Percentiles rank a stretch among this genome's conserved stretches.
These are phyloP conservation scores for Girardinus metallicus DNA, from an alignment of 2,797 vertebrate species.

Conservation along the genomic window DNA sequence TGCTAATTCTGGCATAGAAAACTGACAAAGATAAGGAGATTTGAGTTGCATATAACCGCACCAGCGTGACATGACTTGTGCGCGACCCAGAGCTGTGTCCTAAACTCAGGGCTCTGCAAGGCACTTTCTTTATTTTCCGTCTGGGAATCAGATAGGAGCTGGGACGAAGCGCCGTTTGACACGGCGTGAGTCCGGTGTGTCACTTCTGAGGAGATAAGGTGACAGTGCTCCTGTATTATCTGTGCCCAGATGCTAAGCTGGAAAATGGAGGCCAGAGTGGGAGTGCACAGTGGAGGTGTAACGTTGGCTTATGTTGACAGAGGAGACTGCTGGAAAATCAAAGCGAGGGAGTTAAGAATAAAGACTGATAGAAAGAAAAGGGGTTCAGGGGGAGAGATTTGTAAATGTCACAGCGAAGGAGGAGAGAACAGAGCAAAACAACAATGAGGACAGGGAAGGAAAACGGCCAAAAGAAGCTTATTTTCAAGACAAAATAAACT, in stretches of 20 bases:
- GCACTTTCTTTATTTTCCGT: constrained; percentile 66
- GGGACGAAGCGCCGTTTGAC: constrained; percentile 64
- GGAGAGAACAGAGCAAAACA: constrained; percentile 3
- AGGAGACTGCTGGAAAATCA: constrained; percentile 40
- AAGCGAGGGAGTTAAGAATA: constrained; percentile 34
- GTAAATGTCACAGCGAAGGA: constrained; percentile 43
- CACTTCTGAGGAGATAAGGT: constrained; percentile 77
- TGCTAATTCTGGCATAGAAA: constrained; percentile 51
- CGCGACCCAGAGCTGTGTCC: constrained; percentile 53
- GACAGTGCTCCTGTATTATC: constrained; percentile 73
- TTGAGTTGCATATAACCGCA: constrained; percentile 18
- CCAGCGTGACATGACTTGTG: constrained; percentile 36
- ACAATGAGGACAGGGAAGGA: constrained; percentile 5
- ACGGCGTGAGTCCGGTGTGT: constrained; percentile 72
- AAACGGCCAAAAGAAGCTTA: constrained; percentile 41
- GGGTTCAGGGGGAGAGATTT: constrained; percentile 22
- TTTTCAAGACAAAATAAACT: constrained; percentile 48
- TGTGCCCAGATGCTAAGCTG: constrained; percentile 65
- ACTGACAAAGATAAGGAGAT: constrained; percentile 53
- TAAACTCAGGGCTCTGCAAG: constrained; percentile 61
- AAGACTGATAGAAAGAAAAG: constrained; percentile 34
- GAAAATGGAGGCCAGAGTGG: constrained; percentile 60
- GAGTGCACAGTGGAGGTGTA: constrained; percentile 48
- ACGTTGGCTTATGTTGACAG: constrained; percentile 68
- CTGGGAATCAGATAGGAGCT: constrained; percentile 73